phyloP scores from a whole-genome alignment of 2,888 invertebrate genomes.

The Drosophila nr. perissopoda region DNA sequence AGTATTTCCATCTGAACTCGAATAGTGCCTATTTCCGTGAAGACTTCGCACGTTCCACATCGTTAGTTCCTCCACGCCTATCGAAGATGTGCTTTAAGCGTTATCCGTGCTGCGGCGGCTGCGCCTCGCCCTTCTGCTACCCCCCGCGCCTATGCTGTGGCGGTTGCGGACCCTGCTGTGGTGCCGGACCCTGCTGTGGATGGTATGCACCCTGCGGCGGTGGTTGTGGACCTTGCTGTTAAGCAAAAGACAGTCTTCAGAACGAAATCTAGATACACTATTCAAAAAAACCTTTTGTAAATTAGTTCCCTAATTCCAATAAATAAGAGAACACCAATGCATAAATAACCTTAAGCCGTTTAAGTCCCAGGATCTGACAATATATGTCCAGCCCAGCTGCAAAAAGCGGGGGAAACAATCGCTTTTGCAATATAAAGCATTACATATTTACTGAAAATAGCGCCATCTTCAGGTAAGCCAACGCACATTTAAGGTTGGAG shows the following conservation, averaged over 20 bases:
- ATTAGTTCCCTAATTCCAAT: background rate
- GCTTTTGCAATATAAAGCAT: no score
- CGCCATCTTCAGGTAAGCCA: background rate
- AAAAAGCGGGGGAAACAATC: no score
- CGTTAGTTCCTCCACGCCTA: background rate
- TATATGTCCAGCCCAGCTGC: no score
- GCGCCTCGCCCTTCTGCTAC: background rate
- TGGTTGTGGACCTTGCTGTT: slow-evolving; percentile 10
- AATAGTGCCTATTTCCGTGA: background rate
- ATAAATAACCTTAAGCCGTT: no score
- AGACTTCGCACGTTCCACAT: background rate
- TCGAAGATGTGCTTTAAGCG: slow-evolving; percentile 14
- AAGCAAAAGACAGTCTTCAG: slow-evolving; percentile 8
- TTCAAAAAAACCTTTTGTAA: background rate
- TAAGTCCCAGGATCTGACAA: no score
- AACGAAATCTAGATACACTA: slow-evolving; percentile 13
- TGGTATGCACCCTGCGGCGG: background rate
- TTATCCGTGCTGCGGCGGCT: slow-evolving; percentile 11
- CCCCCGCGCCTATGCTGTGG: slow-evolving; percentile 5
- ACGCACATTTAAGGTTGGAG: background rate
- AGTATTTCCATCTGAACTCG: background rate
- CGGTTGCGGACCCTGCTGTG: slow-evolving; percentile 29
- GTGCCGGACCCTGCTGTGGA: slow-evolving; percentile 19
- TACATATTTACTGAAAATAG: background rate
- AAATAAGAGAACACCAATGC: background rate